Conservation (phyloP, 1,140 invertebrate species). For the Ceratoteleas bidentatus region DNA sequence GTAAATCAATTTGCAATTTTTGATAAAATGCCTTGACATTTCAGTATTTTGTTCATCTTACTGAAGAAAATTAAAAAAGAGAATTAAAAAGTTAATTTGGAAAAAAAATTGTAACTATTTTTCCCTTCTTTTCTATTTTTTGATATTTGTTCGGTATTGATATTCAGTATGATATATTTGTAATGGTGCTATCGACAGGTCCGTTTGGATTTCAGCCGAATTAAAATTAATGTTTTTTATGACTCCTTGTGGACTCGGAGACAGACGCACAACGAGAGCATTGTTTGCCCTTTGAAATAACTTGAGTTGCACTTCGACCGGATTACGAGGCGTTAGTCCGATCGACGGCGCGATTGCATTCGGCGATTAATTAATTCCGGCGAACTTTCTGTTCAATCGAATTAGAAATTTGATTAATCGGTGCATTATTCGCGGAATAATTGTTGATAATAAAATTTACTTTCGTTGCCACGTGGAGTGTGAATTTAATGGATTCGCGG, state of each 20-base stretch:
- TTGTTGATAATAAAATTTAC: slow-evolving; percentile 22
- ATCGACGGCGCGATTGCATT: slow-evolving; percentile 17
- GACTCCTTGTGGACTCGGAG: not conserved
- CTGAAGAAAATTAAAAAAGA: no score
- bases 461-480: slow-evolving; percentile 4
- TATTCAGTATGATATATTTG: no score
- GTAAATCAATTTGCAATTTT: no score
- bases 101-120: no score
- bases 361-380: slow-evolving; percentile 20
- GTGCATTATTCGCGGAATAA: slow-evolving; percentile 9
- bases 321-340: not conserved
- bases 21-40: no score
- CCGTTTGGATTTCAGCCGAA: no score
- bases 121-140: no score
- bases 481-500: not conserved
- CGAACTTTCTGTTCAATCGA: slow-evolving; percentile 5
- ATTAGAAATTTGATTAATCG: slow-evolving; percentile 25
- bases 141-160: no score
- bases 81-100: no score
- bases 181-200: no score
- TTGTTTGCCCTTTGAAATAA: slow-evolving; percentile 14
- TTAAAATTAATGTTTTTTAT: slow-evolving; percentile 20
- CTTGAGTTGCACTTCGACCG: slow-evolving; percentile 2
- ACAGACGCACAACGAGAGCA: slow-evolving; percentile 10
- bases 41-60: no score